Evolutionary conservation across 2,113 vertebrate genomes (phyloP).

Genomic region (Choloepus hoffmanni): DNA sequence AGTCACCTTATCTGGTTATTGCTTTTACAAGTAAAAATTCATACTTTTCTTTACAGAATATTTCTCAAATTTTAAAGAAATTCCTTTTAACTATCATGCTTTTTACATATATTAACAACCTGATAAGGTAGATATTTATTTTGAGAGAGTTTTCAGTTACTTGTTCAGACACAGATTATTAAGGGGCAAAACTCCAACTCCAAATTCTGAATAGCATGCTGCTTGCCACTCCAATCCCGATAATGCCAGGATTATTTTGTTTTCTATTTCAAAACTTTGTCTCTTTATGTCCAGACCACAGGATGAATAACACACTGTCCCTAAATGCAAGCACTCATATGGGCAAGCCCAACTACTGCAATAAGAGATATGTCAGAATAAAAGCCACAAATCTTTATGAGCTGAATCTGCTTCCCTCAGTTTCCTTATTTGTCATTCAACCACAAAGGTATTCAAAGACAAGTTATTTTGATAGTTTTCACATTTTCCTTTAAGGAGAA

Average conservation of each 20-base stretch:
- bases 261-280: background rate
- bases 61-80: constrained; percentile 45
- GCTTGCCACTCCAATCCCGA: background rate
- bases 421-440: background rate
- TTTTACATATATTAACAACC: background rate
- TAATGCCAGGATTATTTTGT: background rate
- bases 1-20: background rate
- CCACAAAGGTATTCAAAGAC: background rate
- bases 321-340: background rate
- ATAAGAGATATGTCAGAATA: background rate
- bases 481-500: background rate
- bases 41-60: background rate
- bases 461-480: constrained; percentile 13
- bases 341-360: background rate
- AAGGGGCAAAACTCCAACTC: background rate
- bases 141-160: constrained; percentile 6
- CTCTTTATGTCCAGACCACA: background rate
- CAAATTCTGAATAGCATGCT: background rate
- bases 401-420: background rate
- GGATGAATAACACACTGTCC: background rate
- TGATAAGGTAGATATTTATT: background rate
- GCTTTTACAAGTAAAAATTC: constrained; percentile 31
- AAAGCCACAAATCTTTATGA: background rate
- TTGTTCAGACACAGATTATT: background rate
- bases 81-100: background rate